Base-by-base conservation (phyloP, 2,888 invertebrate genomes). In the Podotricha telesiphe region DNA sequence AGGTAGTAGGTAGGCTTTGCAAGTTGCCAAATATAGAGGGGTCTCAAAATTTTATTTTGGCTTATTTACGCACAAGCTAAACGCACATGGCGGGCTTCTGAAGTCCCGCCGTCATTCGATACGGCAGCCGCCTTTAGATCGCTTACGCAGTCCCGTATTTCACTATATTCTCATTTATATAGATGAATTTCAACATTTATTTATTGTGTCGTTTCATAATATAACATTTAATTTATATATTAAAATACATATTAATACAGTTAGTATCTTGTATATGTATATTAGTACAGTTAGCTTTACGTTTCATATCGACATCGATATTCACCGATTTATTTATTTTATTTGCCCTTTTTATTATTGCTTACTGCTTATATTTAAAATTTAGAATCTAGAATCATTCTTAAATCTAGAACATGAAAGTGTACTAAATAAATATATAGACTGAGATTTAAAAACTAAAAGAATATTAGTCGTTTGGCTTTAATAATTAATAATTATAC, bases 21-120 rank as follows among this genome's bases (percentile, higher is more conserved):
- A 69, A 68, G 47, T 71, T 72, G 69, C 71, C 71, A 69, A 68
- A 73, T 71, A 69, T 70, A 68, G 65, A 13, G 72, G 73, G 73
- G 70, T 71, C 47, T 72, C 59, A 51, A 67, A 47, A 15, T 68
- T 69, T 71, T 68, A 65, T 73, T 72, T 72, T 66, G 48, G 72
- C 65, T 72, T 70, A 69, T 74, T 76, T 86, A 85, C 88, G 88
- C 87, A 88, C 84, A 83, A 85, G 83, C 82, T 87, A 87, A 88
- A 86, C 86, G 87, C 86, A 86, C 82, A 77, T 79, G 61, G 65
- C 68, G 34, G 72, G 76, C 78, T 78, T 77, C 74, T 40, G 74
- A 73, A 74, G 73, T 72, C 73, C 61, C 42, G 48, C 55, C 55
- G 75, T 71, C 67, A 72, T 71, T 55, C 59, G 73, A 75, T 74